Evolutionary conservation across 2,888 invertebrate genomes (phyloP), one percentile per base, ranked within the genome.

Genomic region (Limnephilus auricula): DNA sequence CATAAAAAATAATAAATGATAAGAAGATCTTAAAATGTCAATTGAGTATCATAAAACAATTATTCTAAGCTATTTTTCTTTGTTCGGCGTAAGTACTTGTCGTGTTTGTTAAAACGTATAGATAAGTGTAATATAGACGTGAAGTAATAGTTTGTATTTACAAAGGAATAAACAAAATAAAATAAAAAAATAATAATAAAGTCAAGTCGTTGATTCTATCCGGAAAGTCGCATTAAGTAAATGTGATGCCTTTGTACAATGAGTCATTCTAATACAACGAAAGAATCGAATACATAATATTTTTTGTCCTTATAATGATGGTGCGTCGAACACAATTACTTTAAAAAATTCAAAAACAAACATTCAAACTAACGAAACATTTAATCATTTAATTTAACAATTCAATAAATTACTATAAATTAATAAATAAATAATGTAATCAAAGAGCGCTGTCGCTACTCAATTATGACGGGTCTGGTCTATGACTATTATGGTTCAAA

Each of bases 381-480:
- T 86, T 34, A 65, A n/a, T 65, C 87, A 85, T 89, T 91, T 84
- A 89, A 89, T 79, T 86, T 79, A 92, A 92, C 90, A 92, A 91
- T 92, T 93, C 91, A 93, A 93, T 92, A 92, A 93, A 92, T 93
- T 93, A 92, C 80, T 90, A 93, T 92, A 92, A 89, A 92, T 90
- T 92, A 93, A 91, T 92, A 92, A 65, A 93, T 91, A 90, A 92
- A 93, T 86, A 84, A 86, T 86, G 86, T 65, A 65, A 32, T 65
- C 30, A 40, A 40, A 85, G 84, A 40, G 84, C 40, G 84, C 84
- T 34, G 12, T 30, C 86, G 50, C 65, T 32, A 15, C 50, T 34
- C 85, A n/a, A 82, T 25, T 45, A 65, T 32, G 65, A 31, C 31
- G 25, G 86, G 31, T 65, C 65, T 86, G 50, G 65, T 86, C 30